Evolutionary conservation across 2,113 vertebrate genomes (phyloP), one percentile per base, ranked within the genome.

Genomic region (Garra rufa): DNA sequence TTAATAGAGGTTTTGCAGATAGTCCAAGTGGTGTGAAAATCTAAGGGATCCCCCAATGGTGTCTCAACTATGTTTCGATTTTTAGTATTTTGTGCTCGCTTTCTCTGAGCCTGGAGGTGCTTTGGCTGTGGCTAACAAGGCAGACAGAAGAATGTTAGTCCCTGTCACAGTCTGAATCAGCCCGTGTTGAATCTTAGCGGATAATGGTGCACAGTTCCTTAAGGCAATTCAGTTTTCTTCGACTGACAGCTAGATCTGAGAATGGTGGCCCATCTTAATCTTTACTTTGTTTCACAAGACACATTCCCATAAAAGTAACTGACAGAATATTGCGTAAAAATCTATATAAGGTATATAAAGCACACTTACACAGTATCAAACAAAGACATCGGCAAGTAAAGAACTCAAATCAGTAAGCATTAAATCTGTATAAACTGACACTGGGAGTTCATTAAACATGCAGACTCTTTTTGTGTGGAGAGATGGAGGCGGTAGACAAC

Each of bases 391-490:
- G 28, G 17, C 9, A 69, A 41, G 19, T 70, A 38, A 41, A 70
- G 9, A 21, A 38, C 1, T 10, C 19, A 21, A 7, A 55, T n/a
- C 52, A 55, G 52, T 24, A 24, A n/a, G 21, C 21, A 44, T 15
- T 71, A 71, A 15, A 73, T 73, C 41, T 3, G 41, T 46, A 26
- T 44, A 73, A 73, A 44, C 69, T 44, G 28, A 17, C 14, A 75
- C 19, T 75, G 24, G 9, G 74, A 14, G 9, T 76, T 55, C 15
- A 34, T 50, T 73, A 73, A 73, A 26, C 41, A 73, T 26, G 69
- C 69, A 73, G 41, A 73, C 11, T 73, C 41, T 46, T 73, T 73
- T 15, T 24, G 11, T 46, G 41, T 73, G 41, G 70, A 46, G 69
- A 44, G 70, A 76, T 14, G 26, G 30, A 57, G 50, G 50, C 50